These are phyloP conservation scores for Phasia obesa DNA, from an alignment of 2,888 invertebrate genomes.

Conservation along the genomic window DNA sequence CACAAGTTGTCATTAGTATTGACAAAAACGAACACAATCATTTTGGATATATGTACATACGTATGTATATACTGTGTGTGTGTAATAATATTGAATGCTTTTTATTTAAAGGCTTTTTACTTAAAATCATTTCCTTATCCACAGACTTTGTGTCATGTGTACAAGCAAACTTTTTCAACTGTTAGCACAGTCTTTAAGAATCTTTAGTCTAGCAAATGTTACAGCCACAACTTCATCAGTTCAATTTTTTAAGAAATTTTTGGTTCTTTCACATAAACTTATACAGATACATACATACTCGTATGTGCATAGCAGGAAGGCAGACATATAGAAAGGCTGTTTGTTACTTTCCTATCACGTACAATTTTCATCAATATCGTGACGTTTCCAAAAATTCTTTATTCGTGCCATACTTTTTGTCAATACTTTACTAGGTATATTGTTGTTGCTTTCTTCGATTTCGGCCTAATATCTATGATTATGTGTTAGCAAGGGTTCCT, in stretches of 20 bases:
- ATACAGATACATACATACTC: neutral
- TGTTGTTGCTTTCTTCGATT: neutral
- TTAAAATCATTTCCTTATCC: conserved; percentile 60
- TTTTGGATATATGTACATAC: neutral
- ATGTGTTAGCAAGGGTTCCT: conserved; percentile 27
- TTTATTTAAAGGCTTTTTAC: conserved; percentile 26
- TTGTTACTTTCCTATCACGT: conserved; percentile 72
- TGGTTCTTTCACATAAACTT: neutral
- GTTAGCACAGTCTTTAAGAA: conserved; percentile 18
- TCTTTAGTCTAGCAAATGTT: conserved; percentile 2
- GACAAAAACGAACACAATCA: conserved; percentile 26
- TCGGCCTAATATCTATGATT: conserved; percentile 56
- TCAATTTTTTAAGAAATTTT: conserved; percentile 13
- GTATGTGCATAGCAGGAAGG: neutral
- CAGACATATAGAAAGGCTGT: conserved; percentile 52
- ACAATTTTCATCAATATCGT: conserved; percentile 74
- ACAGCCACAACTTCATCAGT: neutral
- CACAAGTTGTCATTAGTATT: conserved; percentile 67
- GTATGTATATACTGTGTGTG: neutral
- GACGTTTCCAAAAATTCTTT: conserved; percentile 70
- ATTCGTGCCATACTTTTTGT: conserved; percentile 63
- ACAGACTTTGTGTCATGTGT: conserved; percentile 23
- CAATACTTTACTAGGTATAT: conserved; percentile 41
- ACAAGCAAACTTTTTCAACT: conserved; percentile 19
- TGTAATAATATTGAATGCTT: conserved; percentile 41